Conservation (phyloP, 1,140 invertebrate genomes). For the Psilanteris sp. region DNA sequence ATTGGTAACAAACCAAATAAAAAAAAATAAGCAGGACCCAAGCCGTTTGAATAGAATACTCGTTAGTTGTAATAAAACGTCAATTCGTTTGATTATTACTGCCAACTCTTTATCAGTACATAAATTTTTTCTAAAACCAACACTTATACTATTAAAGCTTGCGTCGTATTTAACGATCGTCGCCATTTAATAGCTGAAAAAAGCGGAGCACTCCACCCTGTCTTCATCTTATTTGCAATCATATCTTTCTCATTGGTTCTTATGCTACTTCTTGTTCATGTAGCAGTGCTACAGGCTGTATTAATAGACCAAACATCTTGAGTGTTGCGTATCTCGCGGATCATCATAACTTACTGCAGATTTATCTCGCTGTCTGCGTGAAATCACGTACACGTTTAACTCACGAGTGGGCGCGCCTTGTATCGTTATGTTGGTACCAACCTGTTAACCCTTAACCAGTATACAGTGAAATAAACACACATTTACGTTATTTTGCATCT, state of each 20-base stretch:
- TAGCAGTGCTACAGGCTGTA: slow-evolving; percentile 48
- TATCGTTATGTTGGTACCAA: slow-evolving; percentile 64
- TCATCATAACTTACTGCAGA: slow-evolving; percentile 64
- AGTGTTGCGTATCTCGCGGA: slow-evolving; percentile 62
- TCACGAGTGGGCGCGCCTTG: slow-evolving; percentile 61
- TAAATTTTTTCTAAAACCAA: slow-evolving; percentile 6
- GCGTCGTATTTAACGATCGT: slow-evolving; percentile 34
- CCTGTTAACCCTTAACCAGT: slow-evolving; percentile 64
- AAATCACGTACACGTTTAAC: slow-evolving; percentile 65
- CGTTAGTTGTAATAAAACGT: slow-evolving; percentile 22
- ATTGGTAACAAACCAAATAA: too few relatives aligned
- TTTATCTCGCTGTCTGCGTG: slow-evolving; percentile 63
- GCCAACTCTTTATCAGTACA: slow-evolving; percentile 39
- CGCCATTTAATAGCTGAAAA: slow-evolving; percentile 30
- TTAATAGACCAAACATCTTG: slow-evolving; percentile 65
- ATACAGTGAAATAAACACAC: slow-evolving; percentile 54
- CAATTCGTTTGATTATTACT: slow-evolving; percentile 28
- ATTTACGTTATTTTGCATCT: slow-evolving; percentile 64
- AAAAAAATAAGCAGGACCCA: too few relatives aligned
- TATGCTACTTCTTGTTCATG: slow-evolving; percentile 52
- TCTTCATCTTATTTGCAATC: slow-evolving; percentile 55
- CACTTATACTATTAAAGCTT: slow-evolving; percentile 16
- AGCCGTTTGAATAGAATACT: too few relatives aligned
- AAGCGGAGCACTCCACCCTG: slow-evolving; percentile 29
- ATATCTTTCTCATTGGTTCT: slow-evolving; percentile 54